Conservation (phyloP, 2,888 invertebrate species). For the Eledone cirrhosa region DNA sequence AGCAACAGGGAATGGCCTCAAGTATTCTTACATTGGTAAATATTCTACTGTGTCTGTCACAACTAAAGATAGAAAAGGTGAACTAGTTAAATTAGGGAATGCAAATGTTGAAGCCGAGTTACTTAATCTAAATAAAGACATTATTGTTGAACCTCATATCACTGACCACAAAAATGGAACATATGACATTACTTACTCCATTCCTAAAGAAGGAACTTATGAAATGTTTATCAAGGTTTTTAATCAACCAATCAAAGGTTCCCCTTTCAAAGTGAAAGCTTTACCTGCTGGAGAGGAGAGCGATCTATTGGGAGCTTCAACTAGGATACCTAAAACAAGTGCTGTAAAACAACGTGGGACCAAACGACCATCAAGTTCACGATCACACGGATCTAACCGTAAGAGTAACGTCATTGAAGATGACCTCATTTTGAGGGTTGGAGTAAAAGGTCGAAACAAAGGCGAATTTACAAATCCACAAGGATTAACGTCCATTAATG, state of each 20-base stretch:
- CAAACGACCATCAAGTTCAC: constrained; percentile 65
- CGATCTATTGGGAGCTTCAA: constrained; percentile 53
- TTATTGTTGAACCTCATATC: constrained; percentile 55
- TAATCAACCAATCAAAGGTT: constrained; percentile 67
- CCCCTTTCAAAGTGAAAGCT: constrained; percentile 67
- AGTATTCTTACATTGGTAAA: constrained; percentile 60
- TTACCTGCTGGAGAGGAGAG: constrained; percentile 52
- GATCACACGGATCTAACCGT: constrained; percentile 66
- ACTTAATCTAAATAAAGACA: constrained; percentile 45
- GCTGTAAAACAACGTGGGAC: constrained; percentile 65
- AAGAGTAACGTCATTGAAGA: constrained; percentile 67
- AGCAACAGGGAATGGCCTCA: constrained; percentile 66
- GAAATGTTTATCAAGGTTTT: constrained; percentile 65
- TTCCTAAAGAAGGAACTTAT: constrained; percentile 66
- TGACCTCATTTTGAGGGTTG: constrained; percentile 68
- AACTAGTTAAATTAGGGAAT: constrained; percentile 63
- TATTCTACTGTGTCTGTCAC: constrained; percentile 65
- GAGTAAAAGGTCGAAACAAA: constrained; percentile 68
- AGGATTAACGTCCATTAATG: constrained; percentile 67
- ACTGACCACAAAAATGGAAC: constrained; percentile 64
- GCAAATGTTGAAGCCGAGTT: constrained; percentile 59
- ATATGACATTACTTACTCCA: constrained; percentile 66
- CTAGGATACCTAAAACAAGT: constrained; percentile 63
- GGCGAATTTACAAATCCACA: constrained; percentile 71
- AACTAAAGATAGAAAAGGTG: constrained; percentile 63